Conservation (phyloP, 1,140 invertebrate genomes). For the Drosophila pseudoobscura region DNA sequence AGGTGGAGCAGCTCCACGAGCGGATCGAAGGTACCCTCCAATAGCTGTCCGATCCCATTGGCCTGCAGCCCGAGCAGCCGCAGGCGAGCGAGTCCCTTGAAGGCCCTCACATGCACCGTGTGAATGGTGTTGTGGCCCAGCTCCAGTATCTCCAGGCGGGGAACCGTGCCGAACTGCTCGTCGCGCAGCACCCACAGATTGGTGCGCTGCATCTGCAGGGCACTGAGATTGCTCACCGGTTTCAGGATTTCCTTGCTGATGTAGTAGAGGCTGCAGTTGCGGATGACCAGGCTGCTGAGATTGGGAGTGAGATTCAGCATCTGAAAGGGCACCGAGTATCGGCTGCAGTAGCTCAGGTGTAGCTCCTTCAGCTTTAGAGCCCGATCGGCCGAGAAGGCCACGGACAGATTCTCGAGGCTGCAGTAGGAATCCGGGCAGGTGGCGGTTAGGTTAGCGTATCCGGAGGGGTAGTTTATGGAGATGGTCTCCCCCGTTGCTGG, state of each 20-base stretch:
- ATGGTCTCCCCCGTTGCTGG: not conserved
- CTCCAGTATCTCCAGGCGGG: constrained; percentile 51
- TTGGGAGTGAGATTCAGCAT: constrained; percentile 52
- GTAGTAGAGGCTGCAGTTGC: constrained; percentile 48
- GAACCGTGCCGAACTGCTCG: constrained; percentile 36
- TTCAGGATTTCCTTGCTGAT: constrained; percentile 34
- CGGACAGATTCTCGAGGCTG: constrained; percentile 26
- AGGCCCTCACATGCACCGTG: constrained; percentile 42
- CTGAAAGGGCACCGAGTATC: constrained; percentile 23
- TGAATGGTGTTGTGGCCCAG: constrained; percentile 62
- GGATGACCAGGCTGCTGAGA: constrained; percentile 45
- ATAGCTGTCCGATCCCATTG: constrained; percentile 53
- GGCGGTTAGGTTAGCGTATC: constrained; percentile 40
- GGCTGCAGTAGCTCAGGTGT: constrained; percentile 42
- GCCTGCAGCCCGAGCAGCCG: constrained; percentile 54
- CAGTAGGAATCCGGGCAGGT: constrained; percentile 50
- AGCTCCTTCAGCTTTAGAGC: constrained; percentile 38
- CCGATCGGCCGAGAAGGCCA: constrained; percentile 18
- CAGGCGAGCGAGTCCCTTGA: constrained; percentile 40
- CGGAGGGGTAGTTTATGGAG: constrained; percentile 10
- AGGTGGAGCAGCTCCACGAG: constrained; percentile 51
- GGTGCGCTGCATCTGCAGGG: constrained; percentile 52
- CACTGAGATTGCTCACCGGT: constrained; percentile 25
- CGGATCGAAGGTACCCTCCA: constrained; percentile 22
- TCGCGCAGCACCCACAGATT: constrained; percentile 35